Percentiles rank a stretch among this genome's conserved stretches.
phyloP scores from a whole-genome alignment of 1,140 invertebrate species.

The Philopotamus ludificatus region DNA sequence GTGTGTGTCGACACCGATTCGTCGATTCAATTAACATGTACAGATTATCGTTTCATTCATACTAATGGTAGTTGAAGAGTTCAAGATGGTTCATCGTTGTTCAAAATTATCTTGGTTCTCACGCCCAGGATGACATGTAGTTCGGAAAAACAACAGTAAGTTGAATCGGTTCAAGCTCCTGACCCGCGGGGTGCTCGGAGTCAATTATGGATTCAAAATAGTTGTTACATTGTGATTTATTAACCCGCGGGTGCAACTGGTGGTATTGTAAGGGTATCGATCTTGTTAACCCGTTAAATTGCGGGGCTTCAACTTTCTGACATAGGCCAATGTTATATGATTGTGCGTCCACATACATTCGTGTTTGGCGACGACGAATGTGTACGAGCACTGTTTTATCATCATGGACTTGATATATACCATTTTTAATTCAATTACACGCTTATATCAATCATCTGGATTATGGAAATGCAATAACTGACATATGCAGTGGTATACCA shows the following conservation, averaged over 20 bases:
- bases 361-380: background rate
- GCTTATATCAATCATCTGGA: too few species aligned
- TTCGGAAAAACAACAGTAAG: conserved; percentile 11
- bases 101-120: conserved; percentile 32
- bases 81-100: conserved; percentile 23
- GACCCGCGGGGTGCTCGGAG: conserved; percentile 27
- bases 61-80: conserved; percentile 2
- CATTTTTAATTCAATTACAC: too few species aligned
- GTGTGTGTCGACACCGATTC: too few species aligned
- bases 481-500: too few species aligned
- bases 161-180: conserved; percentile 23
- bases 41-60: background rate
- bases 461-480: too few species aligned
- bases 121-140: conserved; percentile 22
- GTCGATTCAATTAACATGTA: background rate
- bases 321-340: conserved; percentile 29
- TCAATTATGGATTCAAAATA: conserved; percentile 32
- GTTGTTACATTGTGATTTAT: conserved; percentile 19
- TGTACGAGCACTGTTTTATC: background rate
- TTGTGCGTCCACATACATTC: conserved; percentile 14
- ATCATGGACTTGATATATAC: background rate
- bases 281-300: conserved; percentile 40
- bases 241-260: conserved; percentile 21
- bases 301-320: conserved; percentile 21
- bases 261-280: conserved; percentile 31